Percentiles rank a stretch among this genome's conserved stretches.
Evolutionary conservation across 2,797 vertebrate genomes (phyloP).

Genomic region (Dermochelys coriacea): DNA sequence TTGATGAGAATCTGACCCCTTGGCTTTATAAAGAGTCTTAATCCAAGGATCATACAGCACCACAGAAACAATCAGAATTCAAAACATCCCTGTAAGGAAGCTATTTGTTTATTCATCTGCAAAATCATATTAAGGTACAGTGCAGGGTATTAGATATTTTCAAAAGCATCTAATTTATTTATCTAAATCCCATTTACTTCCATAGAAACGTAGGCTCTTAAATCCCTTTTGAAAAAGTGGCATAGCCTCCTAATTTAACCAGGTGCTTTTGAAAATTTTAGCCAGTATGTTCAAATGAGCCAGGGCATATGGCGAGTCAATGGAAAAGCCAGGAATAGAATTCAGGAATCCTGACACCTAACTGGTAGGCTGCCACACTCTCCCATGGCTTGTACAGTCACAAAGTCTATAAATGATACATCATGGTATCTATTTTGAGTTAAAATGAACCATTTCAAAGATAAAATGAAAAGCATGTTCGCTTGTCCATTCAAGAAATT

Average conservation of each 20-base stretch:
- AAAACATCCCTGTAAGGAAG: not conserved
- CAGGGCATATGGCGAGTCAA: not conserved
- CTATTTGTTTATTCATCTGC: not conserved
- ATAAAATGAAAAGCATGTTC: not conserved
- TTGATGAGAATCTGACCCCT: not conserved
- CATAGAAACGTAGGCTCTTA: not conserved
- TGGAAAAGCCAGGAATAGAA: not conserved
- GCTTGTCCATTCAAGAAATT: not conserved
- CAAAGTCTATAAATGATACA: not conserved
- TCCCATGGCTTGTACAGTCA: not conserved
- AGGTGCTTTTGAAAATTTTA: not conserved
- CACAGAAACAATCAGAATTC: not conserved
- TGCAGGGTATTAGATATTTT: too few relatives aligned
- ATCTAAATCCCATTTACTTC: not conserved
- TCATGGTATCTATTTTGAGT: not conserved
- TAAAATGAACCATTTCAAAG: not conserved
- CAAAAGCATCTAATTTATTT: not conserved
- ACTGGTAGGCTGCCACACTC: not conserved
- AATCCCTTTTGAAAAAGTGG: not conserved
- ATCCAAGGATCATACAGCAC: not conserved
- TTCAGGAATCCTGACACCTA: not conserved
- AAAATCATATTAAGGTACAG: not conserved
- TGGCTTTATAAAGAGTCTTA: not conserved
- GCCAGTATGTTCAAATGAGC: not conserved
- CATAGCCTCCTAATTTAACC: not conserved